These are phyloP conservation scores for Decapterus maruadsi DNA, from an alignment of 2,797 vertebrate genomes.

Conservation along the genomic window DNA sequence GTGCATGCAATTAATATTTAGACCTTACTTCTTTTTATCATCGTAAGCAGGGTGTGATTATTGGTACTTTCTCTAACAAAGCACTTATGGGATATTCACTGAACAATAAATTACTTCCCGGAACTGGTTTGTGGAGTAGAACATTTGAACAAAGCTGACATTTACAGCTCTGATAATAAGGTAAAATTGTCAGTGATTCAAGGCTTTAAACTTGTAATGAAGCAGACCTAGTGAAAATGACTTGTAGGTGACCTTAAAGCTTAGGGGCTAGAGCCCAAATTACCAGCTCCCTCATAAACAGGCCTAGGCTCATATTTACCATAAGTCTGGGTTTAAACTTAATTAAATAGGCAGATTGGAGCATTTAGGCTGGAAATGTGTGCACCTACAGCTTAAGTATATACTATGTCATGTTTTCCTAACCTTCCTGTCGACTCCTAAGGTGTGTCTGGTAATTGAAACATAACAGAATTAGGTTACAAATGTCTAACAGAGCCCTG, in stretches of 20 bases:
- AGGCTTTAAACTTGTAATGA: conserved; percentile 52
- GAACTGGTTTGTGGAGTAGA: neutral
- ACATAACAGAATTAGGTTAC: conserved; percentile 88
- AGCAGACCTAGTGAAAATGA: conserved; percentile 51
- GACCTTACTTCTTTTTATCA: neutral
- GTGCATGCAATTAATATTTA: neutral
- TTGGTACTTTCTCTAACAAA: neutral
- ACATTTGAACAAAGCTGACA: conserved; percentile 36
- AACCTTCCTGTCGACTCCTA: conserved; percentile 86
- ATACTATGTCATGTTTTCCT: conserved; percentile 82
- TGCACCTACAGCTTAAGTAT: conserved; percentile 74
- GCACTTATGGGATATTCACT: neutral
- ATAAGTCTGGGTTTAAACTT: conserved; percentile 72
- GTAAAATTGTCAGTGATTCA: conserved; percentile 13
- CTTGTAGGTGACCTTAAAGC: conserved; percentile 70
- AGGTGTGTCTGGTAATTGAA: conserved; percentile 87
- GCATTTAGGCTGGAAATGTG: conserved; percentile 73
- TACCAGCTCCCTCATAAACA: conserved; percentile 68
- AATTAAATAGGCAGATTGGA: conserved; percentile 80
- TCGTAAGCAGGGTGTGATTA: neutral
- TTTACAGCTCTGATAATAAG: conserved; percentile 50
- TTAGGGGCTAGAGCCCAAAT: conserved; percentile 53
- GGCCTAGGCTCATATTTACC: conserved; percentile 68
- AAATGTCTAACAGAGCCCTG: conserved; percentile 84
- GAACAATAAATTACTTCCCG: conserved; percentile 17